Base-by-base conservation (phyloP, 53 echinoderm and acorn worm species). In the Pentamera pediparva region DNA sequence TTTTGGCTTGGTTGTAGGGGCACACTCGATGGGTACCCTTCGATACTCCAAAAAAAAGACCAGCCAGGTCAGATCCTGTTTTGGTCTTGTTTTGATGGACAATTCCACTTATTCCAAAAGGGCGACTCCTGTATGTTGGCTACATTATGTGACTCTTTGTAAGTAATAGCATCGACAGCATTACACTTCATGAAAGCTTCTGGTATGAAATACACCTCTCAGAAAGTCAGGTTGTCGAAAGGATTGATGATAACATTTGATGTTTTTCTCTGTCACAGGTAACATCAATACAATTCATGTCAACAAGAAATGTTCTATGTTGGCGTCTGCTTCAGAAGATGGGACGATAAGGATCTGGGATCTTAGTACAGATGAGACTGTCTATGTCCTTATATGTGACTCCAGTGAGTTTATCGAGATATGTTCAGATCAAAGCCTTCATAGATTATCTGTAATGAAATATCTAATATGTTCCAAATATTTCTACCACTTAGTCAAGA, bases 321-420 rank as follows among this genome's bases (percentile, higher is more conserved):
- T 85, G 27, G 89, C 81, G 34, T 81, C 85, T n/a, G 85, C 85
- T 41, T 85, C 85, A 32, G 74, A 63, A 37, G 85, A 89, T 40
- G 81, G 84, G 0, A 86, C 85, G 13, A 82, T 85, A 22, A 72
- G 89, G 36, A 52, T 89, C 2, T 89, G 89, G 89, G 85, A 89
- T 29, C 74, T 89, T 55, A 72, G 48, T 1, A 55, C 72, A 7
- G 89, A 85, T 57, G 85, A 89, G 70, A 63, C 76, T 13, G 82
- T 89, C 25, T 59, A 81, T 32, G 52, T 69, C 5, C 52, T 83
- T 29, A 51, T 70, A 4, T 37, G 37, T 40, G 65, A 25, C 13
- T 41, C 41, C 3, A 40, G 65, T 65, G 27, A 65, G 65, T 26
- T 13, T 24, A 31, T 19, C 12, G 32, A 17, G 12, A 26, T 20